phyloP scores from a whole-genome alignment of 2,113 vertebrate species.

The Sapayoa aenigma region DNA sequence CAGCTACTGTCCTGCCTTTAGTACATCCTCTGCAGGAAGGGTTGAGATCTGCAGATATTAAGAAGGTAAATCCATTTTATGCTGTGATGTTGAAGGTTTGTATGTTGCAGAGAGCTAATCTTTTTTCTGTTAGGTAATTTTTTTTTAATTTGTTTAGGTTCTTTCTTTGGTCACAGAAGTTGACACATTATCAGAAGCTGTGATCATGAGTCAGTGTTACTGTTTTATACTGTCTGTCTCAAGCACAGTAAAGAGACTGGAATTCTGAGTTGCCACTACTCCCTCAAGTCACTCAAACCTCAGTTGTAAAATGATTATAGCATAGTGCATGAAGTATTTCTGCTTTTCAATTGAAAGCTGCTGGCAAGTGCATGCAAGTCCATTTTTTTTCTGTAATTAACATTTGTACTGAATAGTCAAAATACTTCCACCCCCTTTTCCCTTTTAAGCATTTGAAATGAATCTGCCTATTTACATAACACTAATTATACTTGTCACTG shows the following conservation, averaged over 20 bases:
- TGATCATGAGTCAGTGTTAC: background rate
- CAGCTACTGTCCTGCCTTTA: conserved; percentile 80
- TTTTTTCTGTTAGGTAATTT: background rate
- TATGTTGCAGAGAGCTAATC: rapidly evolving
- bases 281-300: background rate
- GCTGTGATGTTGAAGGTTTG: background rate
- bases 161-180: background rate
- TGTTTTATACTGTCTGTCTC: background rate
- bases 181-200: background rate
- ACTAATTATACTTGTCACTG: background rate
- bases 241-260: background rate
- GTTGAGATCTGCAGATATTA: conserved; percentile 85
- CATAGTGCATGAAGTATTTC: background rate
- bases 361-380: background rate
- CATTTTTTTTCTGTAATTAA: background rate
- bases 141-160: background rate
- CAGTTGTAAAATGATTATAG: background rate
- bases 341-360: background rate
- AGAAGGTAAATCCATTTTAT: conserved; percentile 82
- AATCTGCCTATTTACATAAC: conserved; percentile 1
- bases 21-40: conserved; percentile 88
- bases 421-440: background rate
- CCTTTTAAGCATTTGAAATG: background rate
- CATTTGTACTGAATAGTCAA: background rate
- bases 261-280: background rate